Evolutionary conservation across 1,140 invertebrate genomes (phyloP), one percentile per base, ranked within the genome.

Genomic region (Caenorhabditis remanei): DNA sequence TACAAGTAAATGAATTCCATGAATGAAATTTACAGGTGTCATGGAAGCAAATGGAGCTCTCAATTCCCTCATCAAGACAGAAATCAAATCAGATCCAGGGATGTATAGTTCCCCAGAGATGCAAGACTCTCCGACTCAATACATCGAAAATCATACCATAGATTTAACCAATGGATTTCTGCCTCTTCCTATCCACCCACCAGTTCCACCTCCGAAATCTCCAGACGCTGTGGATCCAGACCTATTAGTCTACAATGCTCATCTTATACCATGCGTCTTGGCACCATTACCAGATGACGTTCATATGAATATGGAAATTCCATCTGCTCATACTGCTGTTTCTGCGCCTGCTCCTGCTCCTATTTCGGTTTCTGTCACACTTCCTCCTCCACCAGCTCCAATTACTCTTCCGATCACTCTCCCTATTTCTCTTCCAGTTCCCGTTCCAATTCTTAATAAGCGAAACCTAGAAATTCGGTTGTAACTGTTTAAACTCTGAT

Each of bases 1-100:
- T 13, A 6, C 16, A 9, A 9, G 5, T 13, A 53, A 53, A 13
- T 6, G 0, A 63, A 63, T 2, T 2, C n/a, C n/a, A n/a, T n/a
- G n/a, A n/a, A n/a, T n/a, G n/a, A n/a, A n/a, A 32, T 79, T 79
- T 79, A 14, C 71, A 79, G 71, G 71, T 53, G 46, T 79, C 19
- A 79, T 79, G n/a, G 71, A 50, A 79, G 40, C 43, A 8, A 79
- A 79, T 53, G 46, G 43, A 13, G 43, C 9, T 9, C 14, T n/a
- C 9, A 13, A 7, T 1, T 21, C 71, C 13, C n/a, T 50, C n/a
- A 41, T 79, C 0, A 79, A 79, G 11, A 21, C 40, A 0, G 71
- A 79, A 79, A 50, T 48, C 19, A 79, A 79, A 50, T 19, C 6
- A 43, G 71, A 79, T 48, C 67, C 67, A 2, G 71, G 19, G 24